phyloP scores from a whole-genome alignment of 2,888 invertebrate species.

The Lomographa bimaculata region DNA sequence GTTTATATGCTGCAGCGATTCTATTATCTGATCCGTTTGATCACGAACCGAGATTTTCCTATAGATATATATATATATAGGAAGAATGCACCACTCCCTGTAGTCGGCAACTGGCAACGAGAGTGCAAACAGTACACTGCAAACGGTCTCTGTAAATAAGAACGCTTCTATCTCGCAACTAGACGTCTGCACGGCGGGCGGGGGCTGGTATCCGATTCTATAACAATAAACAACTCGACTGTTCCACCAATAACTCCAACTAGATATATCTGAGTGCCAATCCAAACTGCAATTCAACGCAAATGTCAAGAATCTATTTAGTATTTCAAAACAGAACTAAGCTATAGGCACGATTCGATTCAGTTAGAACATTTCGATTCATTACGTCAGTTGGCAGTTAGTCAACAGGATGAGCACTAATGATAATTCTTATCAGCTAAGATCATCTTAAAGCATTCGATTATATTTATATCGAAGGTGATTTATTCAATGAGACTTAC shows the following conservation, averaged over 20 bases:
- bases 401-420: no score
- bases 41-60: conserved; percentile 30
- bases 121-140: conserved; percentile 62
- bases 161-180: conserved; percentile 48
- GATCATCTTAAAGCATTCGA: conserved; percentile 39
- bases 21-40: conserved; percentile 28
- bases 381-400: conserved; percentile 4
- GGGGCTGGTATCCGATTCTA: conserved; percentile 17
- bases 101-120: conserved; percentile 47
- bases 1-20: conserved; percentile 12
- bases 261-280: conserved; percentile 7
- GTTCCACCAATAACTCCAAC: conserved; percentile 18
- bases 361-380: conserved; percentile 8
- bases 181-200: conserved; percentile 24
- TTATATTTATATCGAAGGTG: conserved; percentile 40
- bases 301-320: conserved; percentile 11
- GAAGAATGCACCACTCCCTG: conserved; percentile 44
- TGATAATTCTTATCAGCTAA: conserved; percentile 32
- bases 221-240: conserved; percentile 25
- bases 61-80: conserved; percentile 28
- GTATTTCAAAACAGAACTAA: conserved; percentile 11
- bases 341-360: conserved; percentile 11
- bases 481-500: conserved; percentile 45
- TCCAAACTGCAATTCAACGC: conserved; percentile 7
- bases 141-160: conserved; percentile 66